A percentile compares a stretch with the other conserved stretches of the same genome.
Evolutionary conservation across 2,113 vertebrate species (phyloP).

Genomic region (Neoarius graeffei): DNA sequence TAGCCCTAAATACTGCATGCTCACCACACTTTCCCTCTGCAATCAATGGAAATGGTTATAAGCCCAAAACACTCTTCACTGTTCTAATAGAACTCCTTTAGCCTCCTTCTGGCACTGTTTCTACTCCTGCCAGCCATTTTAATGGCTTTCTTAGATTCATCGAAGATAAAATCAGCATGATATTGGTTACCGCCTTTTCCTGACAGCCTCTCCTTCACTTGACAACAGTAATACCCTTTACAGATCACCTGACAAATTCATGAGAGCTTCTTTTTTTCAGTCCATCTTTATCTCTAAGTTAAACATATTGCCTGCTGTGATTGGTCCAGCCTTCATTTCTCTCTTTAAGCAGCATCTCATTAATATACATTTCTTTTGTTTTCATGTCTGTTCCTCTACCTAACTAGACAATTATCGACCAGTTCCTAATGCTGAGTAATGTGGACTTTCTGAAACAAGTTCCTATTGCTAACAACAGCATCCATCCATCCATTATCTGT

Average conservation of each 20-base stretch:
- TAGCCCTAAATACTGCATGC: not conserved
- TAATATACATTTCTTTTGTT: slow-evolving; percentile 9
- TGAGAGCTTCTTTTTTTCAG: not conserved
- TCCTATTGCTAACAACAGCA: not conserved
- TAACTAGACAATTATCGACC: not conserved
- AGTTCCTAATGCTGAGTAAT: not conserved
- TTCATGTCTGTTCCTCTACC: not conserved
- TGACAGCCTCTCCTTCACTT: not conserved
- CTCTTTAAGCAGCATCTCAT: not conserved
- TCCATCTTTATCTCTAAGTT: not conserved
- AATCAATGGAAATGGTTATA: not conserved
- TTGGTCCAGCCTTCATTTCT: not conserved
- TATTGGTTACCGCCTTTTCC: not conserved
- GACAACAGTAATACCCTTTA: not conserved
- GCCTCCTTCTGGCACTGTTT: not conserved
- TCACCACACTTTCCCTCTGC: not conserved
- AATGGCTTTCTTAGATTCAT: not conserved
- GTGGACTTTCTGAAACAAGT: not conserved
- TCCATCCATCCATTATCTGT: not conserved
- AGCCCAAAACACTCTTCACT: not conserved
- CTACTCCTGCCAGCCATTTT: not conserved
- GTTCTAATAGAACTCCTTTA: not conserved
- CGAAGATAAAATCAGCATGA: not conserved
- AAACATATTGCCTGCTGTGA: not conserved
- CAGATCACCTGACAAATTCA: not conserved